Evolutionary conservation across 2,113 vertebrate genomes (phyloP).

Genomic region (Crypturellus undulatus): DNA sequence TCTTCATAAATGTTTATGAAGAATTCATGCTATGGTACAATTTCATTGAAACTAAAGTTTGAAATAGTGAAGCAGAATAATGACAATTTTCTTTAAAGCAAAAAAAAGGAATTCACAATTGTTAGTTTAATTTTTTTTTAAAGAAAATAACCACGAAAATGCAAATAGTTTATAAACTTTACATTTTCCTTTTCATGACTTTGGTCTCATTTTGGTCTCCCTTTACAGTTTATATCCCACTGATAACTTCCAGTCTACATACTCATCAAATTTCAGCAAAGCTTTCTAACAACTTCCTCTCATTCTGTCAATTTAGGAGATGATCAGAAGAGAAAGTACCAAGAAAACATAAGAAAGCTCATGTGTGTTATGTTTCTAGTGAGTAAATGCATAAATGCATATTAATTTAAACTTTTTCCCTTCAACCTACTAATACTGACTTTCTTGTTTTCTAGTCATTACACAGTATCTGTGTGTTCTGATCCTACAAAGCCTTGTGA

Average conservation of each 20-base stretch:
- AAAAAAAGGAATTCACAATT: neutral
- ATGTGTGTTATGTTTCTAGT: neutral
- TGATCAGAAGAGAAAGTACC: neutral
- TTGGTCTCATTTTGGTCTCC: neutral
- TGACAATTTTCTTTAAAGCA: neutral
- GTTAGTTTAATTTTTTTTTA: neutral
- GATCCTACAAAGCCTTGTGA: neutral
- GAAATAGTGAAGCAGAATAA: neutral
- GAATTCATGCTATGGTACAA: neutral
- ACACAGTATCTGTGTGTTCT: neutral
- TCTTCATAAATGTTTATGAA: neutral
- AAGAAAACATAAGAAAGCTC: neutral
- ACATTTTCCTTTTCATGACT: neutral
- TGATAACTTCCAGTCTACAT: neutral
- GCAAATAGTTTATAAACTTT: neutral
- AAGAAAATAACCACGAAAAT: neutral
- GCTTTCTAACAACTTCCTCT: neutral
- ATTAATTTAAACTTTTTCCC: neutral
- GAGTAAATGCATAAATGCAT: fast-evolving
- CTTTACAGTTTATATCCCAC: neutral
- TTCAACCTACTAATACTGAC: fast-evolving
- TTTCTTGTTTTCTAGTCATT: neutral
- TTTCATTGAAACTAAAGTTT: neutral
- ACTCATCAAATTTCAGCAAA: neutral
- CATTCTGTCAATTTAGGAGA: neutral